phyloP scores from a whole-genome alignment of 2,797 vertebrate genomes.

The Tinamus major region DNA sequence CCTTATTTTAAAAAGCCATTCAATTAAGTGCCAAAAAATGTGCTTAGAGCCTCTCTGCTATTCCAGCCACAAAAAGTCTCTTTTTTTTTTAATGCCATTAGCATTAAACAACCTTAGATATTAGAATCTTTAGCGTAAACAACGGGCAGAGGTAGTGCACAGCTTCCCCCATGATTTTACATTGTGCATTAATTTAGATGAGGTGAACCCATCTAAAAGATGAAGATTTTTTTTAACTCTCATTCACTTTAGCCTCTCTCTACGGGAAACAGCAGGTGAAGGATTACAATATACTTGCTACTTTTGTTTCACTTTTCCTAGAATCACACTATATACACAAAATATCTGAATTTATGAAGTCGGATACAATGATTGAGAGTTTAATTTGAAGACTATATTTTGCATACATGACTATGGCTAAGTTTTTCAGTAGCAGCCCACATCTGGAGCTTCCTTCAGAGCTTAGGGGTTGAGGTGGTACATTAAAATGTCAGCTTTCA shows the following conservation, averaged over 20 bases:
- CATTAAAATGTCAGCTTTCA: neutral
- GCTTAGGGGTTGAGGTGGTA: neutral
- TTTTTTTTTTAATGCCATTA: neutral
- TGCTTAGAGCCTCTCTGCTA: neutral
- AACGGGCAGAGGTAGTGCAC: neutral
- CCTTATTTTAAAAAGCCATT: neutral
- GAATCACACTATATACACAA: neutral
- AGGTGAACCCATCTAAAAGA: neutral
- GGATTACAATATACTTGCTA: neutral
- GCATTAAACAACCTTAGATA: neutral
- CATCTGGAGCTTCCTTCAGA: neutral
- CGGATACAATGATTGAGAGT: neutral
- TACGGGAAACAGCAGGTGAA: neutral
- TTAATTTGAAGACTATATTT: neutral
- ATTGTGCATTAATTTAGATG: neutral
- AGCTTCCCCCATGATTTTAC: neutral
- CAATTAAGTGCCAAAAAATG: neutral
- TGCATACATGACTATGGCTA: accelerated
- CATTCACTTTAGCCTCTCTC: neutral
- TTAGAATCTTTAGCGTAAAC: neutral
- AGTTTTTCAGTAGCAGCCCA: neutral
- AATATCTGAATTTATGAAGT: neutral
- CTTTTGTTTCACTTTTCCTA: neutral
- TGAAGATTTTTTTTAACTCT: accelerated
- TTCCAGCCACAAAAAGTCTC: neutral